These are phyloP conservation scores for Myotis findleyi DNA, from an alignment of 2,797 vertebrate genomes.

Conservation along the genomic window DNA sequence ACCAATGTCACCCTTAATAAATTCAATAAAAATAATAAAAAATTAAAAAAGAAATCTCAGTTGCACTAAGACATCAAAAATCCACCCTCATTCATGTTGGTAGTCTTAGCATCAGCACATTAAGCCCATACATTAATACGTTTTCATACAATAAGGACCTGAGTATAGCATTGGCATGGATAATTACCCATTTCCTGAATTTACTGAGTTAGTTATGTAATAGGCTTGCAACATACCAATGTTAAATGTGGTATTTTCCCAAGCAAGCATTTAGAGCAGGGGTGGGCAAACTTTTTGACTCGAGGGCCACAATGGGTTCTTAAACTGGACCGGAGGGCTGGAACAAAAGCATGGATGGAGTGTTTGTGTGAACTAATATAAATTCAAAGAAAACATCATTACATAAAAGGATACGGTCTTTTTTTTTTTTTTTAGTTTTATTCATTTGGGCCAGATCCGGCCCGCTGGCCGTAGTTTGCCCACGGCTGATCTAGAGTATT, in stretches of 20 bases:
- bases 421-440: too few relatives aligned
- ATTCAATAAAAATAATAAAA: neutral
- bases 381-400: too few relatives aligned
- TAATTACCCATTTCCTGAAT: neutral
- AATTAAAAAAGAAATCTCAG: constrained; percentile 30
- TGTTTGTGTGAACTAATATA: too few relatives aligned
- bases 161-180: neutral
- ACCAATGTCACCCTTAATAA: neutral
- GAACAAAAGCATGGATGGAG: too few relatives aligned
- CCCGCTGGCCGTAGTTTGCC: too few relatives aligned
- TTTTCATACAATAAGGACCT: neutral
- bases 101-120: neutral
- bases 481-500: neutral
- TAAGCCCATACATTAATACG: neutral
- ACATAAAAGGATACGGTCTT: too few relatives aligned
- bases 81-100: neutral
- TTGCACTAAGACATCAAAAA: neutral
- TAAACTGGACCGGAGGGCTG: too few relatives aligned
- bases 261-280: neutral
- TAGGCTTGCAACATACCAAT: neutral
- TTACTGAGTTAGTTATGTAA: neutral
- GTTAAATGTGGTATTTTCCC: neutral
- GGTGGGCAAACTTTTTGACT: too few relatives aligned
- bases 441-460: too few relatives aligned
- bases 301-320: too few relatives aligned